These are phyloP conservation scores for Hirudo medicinalis DNA, from an alignment of 1,140 invertebrate genomes.

Conservation along the genomic window DNA sequence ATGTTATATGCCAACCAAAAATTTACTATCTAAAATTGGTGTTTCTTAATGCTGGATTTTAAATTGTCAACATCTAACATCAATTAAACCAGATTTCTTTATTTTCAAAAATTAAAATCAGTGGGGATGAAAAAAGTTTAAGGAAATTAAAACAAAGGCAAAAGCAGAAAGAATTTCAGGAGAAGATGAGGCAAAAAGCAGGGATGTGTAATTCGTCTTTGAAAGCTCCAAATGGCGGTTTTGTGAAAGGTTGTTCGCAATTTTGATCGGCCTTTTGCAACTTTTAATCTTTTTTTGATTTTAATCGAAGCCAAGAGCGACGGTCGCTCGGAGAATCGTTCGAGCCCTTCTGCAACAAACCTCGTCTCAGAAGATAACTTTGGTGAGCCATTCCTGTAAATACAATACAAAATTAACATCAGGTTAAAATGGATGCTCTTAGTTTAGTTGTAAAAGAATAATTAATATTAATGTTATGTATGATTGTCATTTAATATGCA, in stretches of 20 bases:
- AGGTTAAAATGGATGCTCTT: too few species aligned
- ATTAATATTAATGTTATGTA: too few species aligned
- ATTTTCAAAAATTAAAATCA: background rate
- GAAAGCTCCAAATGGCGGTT: too few species aligned
- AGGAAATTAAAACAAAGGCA: conserved; percentile 29
- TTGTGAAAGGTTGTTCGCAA: background rate
- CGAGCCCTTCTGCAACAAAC: conserved; percentile 3
- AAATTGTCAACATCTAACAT: too few species aligned
- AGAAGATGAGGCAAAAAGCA: conserved; percentile 23
- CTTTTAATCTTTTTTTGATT: background rate
- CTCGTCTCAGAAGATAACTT: conserved; percentile 31
- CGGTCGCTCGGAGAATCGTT: too few species aligned
- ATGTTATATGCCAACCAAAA: too few species aligned
- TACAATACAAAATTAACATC: too few species aligned
- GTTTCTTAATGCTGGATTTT: too few species aligned
- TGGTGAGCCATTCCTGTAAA: conserved; percentile 25
- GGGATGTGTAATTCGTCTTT: background rate
- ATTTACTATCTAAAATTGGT: too few species aligned
- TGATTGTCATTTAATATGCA: too few species aligned
- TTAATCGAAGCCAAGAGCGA: background rate
- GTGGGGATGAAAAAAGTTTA: conserved; percentile 26
- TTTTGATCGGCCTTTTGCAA: background rate
- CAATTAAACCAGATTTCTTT: too few species aligned
- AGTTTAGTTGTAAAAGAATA: too few species aligned
- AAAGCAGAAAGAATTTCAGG: conserved; percentile 32